Percentiles rank a stretch among this genome's conserved stretches.
phyloP scores from a whole-genome alignment of 2,113 vertebrate genomes.

The Garra rufa region DNA sequence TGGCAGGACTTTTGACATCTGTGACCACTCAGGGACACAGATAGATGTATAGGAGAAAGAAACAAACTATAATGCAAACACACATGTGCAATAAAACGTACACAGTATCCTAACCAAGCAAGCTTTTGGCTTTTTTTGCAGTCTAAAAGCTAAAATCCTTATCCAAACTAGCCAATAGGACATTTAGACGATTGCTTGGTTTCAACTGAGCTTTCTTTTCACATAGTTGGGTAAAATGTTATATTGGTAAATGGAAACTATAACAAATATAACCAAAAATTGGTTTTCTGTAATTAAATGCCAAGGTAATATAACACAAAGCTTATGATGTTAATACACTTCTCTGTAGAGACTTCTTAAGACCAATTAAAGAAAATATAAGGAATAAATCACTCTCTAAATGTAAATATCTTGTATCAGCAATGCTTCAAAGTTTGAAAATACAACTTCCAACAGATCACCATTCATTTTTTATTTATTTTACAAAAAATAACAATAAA shows the following conservation, averaged over 20 bases:
- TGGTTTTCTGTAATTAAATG: not conserved
- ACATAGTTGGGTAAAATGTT: not conserved
- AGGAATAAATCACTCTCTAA: too few relatives aligned
- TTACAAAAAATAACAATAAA: too few relatives aligned
- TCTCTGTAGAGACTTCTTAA: too few relatives aligned
- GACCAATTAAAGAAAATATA: too few relatives aligned
- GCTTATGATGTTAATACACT: too few relatives aligned
- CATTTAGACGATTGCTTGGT: not conserved
- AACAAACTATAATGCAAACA: not conserved
- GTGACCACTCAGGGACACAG: not conserved
- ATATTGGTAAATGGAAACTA: not conserved
- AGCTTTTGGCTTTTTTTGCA: not conserved
- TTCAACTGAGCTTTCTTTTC: not conserved
- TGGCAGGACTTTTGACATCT: constrained; percentile 16
- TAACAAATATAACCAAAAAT: not conserved
- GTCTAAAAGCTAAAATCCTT: not conserved
- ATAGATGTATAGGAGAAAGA: not conserved
- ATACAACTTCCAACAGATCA: too few relatives aligned
- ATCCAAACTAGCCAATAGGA: not conserved
- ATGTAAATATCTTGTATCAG: too few relatives aligned
- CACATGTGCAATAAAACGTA: not conserved
- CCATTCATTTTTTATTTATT: too few relatives aligned
- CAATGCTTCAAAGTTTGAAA: too few relatives aligned
- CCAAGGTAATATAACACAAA: not conserved
- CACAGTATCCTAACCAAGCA: not conserved